A percentile compares a stretch with the other conserved stretches of the same genome.
Conservation (phyloP, 2,113 vertebrate species). For the Siniperca chuatsi region DNA sequence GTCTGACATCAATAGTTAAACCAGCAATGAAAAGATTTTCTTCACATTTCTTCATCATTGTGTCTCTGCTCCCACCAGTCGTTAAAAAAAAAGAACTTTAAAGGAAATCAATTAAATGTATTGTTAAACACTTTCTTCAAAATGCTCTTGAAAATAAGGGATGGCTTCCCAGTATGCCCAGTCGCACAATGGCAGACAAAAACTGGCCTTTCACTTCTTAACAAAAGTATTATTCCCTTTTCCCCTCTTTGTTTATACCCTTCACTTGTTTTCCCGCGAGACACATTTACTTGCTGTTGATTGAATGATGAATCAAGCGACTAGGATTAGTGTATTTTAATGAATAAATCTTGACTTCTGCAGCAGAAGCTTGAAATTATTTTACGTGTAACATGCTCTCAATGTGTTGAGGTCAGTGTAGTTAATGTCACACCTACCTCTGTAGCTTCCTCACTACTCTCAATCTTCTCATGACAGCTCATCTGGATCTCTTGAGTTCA, state of each 20-base stretch:
- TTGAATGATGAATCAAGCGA: neutral
- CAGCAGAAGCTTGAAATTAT: neutral
- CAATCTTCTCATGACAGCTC: conserved; percentile 50
- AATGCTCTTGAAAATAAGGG: neutral
- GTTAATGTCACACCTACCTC: conserved; percentile 41
- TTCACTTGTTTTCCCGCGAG: neutral
- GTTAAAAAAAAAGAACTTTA: neutral
- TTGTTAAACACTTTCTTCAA: neutral
- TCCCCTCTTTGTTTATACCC: neutral
- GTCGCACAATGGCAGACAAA: neutral
- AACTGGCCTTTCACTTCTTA: neutral
- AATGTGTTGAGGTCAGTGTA: neutral
- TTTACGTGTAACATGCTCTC: neutral
- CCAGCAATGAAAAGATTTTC: too few relatives aligned
- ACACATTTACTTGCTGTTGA: neutral
- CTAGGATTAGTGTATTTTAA: neutral
- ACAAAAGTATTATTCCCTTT: neutral
- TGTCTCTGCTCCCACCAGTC: neutral
- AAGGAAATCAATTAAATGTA: neutral
- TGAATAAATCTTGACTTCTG: neutral
- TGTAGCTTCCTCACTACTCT: conserved; percentile 49
- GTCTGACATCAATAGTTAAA: neutral
- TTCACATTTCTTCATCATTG: neutral
- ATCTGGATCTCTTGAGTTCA: conserved; percentile 57
- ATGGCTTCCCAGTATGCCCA: fast-evolving